Evolutionary conservation across 1,140 invertebrate genomes (phyloP).

Genomic region (Octopus sinensis): DNA sequence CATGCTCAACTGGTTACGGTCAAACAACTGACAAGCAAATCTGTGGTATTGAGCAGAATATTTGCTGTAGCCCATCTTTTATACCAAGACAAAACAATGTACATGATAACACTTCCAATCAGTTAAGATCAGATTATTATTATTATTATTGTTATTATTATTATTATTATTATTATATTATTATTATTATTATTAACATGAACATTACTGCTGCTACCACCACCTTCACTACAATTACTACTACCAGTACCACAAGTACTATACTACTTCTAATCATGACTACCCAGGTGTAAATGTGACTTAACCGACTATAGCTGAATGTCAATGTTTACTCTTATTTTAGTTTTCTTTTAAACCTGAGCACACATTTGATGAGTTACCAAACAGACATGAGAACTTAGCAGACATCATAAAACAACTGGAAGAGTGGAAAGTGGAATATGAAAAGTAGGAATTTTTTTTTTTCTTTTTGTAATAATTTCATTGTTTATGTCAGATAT

Average conservation of each 20-base stretch:
- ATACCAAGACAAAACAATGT: too few relatives aligned
- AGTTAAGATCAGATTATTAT: too few relatives aligned
- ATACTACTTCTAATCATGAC: neutral
- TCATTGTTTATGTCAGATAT: neutral
- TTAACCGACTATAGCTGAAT: neutral
- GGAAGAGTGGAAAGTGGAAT: slow-evolving; percentile 47
- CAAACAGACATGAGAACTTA: slow-evolving; percentile 34
- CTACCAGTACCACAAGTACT: neutral
- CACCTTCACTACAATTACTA: neutral
- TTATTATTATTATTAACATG: too few relatives aligned
- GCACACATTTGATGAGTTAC: slow-evolving; percentile 36
- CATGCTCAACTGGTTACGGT: too few relatives aligned
- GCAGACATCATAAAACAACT: slow-evolving; percentile 44
- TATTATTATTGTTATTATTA: too few relatives aligned
- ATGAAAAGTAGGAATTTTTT: slow-evolving; percentile 45
- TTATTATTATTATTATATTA: too few relatives aligned
- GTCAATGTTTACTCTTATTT: slow-evolving; percentile 18
- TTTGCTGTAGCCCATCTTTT: too few relatives aligned
- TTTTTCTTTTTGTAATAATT: neutral
- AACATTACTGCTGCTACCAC: neutral
- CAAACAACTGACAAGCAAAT: too few relatives aligned
- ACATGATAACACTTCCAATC: too few relatives aligned
- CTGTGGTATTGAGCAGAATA: too few relatives aligned
- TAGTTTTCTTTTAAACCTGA: slow-evolving; percentile 35
- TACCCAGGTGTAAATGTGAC: neutral